Percentiles rank a stretch among this genome's conserved stretches.
Conservation (phyloP, 2,113 vertebrate species). For the Notechis scutatus region DNA sequence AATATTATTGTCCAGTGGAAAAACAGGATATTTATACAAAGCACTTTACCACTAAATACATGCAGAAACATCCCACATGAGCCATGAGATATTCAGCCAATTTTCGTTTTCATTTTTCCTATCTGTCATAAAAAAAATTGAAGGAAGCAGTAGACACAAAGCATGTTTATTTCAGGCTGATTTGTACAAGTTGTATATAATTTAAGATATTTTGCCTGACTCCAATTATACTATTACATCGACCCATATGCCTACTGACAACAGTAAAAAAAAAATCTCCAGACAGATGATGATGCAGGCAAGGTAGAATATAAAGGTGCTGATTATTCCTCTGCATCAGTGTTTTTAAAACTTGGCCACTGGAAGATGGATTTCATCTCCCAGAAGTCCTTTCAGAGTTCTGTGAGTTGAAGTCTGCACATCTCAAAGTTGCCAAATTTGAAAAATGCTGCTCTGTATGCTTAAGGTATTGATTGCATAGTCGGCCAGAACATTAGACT, state of each 20-base stretch:
- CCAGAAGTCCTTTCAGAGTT: neutral
- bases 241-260: neutral
- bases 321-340: neutral
- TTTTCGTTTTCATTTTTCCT: neutral
- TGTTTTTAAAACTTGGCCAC: neutral
- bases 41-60: neutral
- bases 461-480: neutral
- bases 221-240: neutral
- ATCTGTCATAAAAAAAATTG: neutral
- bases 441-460: neutral
- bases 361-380: neutral
- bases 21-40: neutral
- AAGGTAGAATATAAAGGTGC: neutral
- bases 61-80: neutral
- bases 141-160: neutral
- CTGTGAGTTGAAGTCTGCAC: neutral
- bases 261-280: neutral
- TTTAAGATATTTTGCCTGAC: neutral
- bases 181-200: neutral
- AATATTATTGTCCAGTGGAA: neutral
- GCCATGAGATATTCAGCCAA: neutral
- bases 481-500: neutral
- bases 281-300: neutral
- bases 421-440: neutral
- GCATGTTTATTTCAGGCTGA: neutral